A percentile compares a stretch with the other conserved stretches of the same genome.
Conservation (phyloP, 2,797 vertebrate species). For the Serranus cabrilla region DNA sequence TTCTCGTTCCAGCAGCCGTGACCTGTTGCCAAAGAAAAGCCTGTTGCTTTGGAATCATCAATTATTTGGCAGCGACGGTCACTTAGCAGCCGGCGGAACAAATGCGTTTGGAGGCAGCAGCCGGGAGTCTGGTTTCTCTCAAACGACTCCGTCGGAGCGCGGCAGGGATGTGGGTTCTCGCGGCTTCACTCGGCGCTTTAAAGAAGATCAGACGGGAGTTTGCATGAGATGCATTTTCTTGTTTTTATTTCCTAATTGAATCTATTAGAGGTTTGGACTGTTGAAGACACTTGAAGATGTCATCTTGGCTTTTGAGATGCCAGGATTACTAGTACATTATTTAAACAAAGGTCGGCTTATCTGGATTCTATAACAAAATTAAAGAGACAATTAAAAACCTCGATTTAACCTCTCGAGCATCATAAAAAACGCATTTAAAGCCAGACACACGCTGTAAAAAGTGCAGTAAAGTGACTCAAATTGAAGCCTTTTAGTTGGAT, state of each 20-base stretch:
- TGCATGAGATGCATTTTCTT: no score
- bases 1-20: background rate
- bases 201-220: background rate
- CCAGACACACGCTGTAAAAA: background rate
- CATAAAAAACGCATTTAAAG: background rate
- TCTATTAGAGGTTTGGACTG: no score
- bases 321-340: no score
- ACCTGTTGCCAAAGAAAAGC: slow-evolving; percentile 38
- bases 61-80: slow-evolving; percentile 49
- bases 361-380: background rate
- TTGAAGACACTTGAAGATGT: no score
- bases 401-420: background rate
- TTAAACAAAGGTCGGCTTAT: background rate
- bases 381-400: slow-evolving; percentile 7
- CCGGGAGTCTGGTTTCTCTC: slow-evolving; percentile 54
- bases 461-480: background rate
- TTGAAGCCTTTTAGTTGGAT: no score
- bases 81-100: slow-evolving; percentile 41
- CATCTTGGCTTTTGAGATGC: no score
- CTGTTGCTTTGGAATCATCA: slow-evolving; percentile 39
- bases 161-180: background rate
- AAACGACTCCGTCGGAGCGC: background rate
- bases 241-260: no score
- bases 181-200: slow-evolving; percentile 6
- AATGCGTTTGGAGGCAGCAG: slow-evolving; percentile 34